Conservation (phyloP, 2,113 vertebrate species). For the Mola mola region DNA sequence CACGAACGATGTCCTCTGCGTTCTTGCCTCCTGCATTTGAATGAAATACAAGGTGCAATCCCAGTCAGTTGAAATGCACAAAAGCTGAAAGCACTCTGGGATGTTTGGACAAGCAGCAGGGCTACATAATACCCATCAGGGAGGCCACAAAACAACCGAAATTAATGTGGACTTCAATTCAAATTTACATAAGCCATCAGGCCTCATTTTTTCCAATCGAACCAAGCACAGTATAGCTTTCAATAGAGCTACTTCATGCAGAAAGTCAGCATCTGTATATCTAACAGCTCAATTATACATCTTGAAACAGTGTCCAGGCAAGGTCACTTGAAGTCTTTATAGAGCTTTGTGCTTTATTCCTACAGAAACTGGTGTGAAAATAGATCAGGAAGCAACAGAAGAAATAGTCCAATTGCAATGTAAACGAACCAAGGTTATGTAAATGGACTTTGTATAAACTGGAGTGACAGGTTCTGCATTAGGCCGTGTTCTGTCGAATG, state of each 20-base stretch:
- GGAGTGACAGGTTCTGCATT: not conserved
- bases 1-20: not conserved
- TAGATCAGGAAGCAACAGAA: not conserved
- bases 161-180: slow-evolving; percentile 46
- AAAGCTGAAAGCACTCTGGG: slow-evolving; percentile 45
- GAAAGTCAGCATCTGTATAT: not conserved
- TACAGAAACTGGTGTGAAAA: not conserved
- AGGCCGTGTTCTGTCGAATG: not conserved
- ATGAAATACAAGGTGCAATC: slow-evolving; percentile 19
- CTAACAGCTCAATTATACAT: slow-evolving; percentile 9
- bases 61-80: slow-evolving; percentile 29
- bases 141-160: slow-evolving; percentile 34
- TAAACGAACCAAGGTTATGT: slow-evolving; percentile 12
- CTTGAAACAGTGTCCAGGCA: not conserved
- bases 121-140: slow-evolving; percentile 21
- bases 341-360: not conserved
- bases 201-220: slow-evolving; percentile 39
- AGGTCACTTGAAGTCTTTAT: not conserved
- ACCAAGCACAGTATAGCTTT: slow-evolving; percentile 16
- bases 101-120: slow-evolving; percentile 43
- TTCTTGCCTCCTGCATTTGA: not conserved
- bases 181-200: slow-evolving; percentile 48
- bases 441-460: slow-evolving; percentile 44
- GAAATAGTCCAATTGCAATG: slow-evolving; percentile 18
- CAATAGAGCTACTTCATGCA: slow-evolving; percentile 27